These are phyloP conservation scores for Ciona savignyi DNA, from an alignment of 23 tunicate species.

Conservation along the genomic window DNA sequence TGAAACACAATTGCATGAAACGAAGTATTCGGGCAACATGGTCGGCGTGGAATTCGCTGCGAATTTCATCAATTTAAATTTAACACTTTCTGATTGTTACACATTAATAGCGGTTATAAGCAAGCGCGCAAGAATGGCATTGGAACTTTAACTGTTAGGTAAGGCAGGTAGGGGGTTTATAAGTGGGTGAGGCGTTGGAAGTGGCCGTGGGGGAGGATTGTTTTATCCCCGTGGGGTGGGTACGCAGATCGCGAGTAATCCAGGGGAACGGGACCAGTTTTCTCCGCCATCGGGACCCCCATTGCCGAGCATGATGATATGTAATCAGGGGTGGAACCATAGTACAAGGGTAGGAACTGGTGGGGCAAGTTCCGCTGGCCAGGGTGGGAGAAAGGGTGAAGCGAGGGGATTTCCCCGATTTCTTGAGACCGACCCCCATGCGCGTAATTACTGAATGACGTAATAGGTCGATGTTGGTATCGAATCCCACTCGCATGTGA, in stretches of 20 bases:
- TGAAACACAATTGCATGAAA: too few species aligned
- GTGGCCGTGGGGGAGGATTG: slow-evolving; percentile 15
- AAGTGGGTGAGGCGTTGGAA: slow-evolving; percentile 19
- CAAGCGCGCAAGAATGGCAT: neutral
- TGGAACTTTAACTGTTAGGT: neutral
- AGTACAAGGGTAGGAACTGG: slow-evolving; percentile 45
- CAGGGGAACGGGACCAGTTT: slow-evolving; percentile 19
- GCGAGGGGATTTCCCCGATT: neutral
- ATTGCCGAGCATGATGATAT: slow-evolving; percentile 11
- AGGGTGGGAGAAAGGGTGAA: slow-evolving; percentile 11
- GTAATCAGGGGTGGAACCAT: slow-evolving; percentile 30
- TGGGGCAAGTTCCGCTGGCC: slow-evolving; percentile 18
- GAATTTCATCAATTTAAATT: neutral
- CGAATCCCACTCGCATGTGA: neutral
- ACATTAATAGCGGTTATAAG: slow-evolving; percentile 1
- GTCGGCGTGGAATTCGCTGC: neutral
- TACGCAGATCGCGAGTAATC: slow-evolving; percentile 39
- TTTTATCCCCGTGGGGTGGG: neutral
- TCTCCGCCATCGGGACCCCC: neutral
- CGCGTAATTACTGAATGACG: slow-evolving; percentile 15
- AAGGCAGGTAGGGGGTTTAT: neutral
- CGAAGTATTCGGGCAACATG: too few species aligned
- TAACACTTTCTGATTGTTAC: neutral
- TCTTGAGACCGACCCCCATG: slow-evolving; percentile 15
- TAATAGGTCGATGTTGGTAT: slow-evolving; percentile 3